Conservation (phyloP, 2,113 vertebrate species). For the Ceyx melanurus region DNA sequence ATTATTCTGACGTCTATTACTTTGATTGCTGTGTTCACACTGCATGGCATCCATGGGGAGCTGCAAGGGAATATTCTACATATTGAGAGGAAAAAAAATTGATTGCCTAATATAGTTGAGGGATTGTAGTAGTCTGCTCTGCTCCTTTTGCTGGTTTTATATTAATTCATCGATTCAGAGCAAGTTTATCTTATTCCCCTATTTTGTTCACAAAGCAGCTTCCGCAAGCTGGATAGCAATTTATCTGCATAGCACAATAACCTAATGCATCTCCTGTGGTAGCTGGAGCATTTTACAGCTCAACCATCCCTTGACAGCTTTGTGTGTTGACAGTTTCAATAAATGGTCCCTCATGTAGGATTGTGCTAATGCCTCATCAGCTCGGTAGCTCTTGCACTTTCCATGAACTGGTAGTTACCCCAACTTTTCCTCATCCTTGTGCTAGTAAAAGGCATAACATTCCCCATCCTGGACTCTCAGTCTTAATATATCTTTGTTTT, state of each 20-base stretch:
- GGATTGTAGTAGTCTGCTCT: constrained; percentile 8
- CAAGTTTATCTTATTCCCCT: constrained; percentile 4
- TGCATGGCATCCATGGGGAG: constrained; percentile 9
- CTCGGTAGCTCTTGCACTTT: not conserved
- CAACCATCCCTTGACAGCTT: constrained; percentile 22
- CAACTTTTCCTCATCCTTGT: not conserved
- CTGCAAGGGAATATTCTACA: constrained; percentile 24
- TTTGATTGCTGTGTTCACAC: constrained; percentile 59
- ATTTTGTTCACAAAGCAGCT: constrained; percentile 26
- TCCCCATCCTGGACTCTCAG: not conserved
- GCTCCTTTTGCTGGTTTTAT: constrained; percentile 43
- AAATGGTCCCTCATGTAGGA: not conserved
- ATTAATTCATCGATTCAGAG: constrained; percentile 56
- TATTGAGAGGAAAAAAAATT: constrained; percentile 34
- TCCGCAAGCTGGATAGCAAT: not conserved
- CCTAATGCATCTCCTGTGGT: constrained; percentile 1
- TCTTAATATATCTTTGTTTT: not conserved
- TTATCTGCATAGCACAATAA: constrained; percentile 15
- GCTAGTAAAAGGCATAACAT: not conserved
- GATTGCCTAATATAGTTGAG: constrained; percentile 57
- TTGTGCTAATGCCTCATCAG: not conserved
- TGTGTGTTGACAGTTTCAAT: not conserved
- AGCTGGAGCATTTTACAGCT: constrained; percentile 53
- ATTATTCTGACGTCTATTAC: constrained; percentile 57
- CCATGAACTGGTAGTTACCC: not conserved